phyloP scores from a whole-genome alignment of 2,113 vertebrate species.

The Phalacrocorax pelagicus region DNA sequence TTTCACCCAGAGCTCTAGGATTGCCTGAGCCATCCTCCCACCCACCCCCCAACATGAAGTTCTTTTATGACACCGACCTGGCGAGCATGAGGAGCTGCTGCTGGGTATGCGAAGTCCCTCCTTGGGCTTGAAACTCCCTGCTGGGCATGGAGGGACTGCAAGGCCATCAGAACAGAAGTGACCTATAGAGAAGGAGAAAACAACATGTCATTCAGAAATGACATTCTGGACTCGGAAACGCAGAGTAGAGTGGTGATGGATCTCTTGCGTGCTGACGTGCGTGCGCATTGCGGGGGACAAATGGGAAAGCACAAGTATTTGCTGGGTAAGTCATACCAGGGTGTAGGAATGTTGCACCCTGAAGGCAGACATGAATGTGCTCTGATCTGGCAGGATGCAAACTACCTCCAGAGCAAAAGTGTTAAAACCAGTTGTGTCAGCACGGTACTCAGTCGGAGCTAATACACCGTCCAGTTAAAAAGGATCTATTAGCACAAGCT shows the following conservation, averaged over 20 bases:
- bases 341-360: neutral
- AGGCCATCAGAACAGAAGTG: conserved; percentile 75
- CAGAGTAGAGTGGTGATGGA: neutral
- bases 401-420: neutral
- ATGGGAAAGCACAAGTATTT: neutral
- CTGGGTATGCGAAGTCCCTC: conserved; percentile 64
- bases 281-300: neutral
- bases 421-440: neutral
- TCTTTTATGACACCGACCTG: conserved; percentile 69
- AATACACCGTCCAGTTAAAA: neutral
- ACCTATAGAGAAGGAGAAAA: conserved; percentile 53
- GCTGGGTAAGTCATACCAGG: neutral
- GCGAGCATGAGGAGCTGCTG: conserved; percentile 72
- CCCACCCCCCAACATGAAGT: neutral
- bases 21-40: neutral
- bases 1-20: neutral
- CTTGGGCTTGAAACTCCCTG: conserved; percentile 76
- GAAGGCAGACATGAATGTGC: neutral
- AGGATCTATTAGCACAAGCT: neutral
- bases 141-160: conserved; percentile 69
- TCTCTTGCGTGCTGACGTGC: rapidly evolving
- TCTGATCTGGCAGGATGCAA: neutral
- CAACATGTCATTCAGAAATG: rapidly evolving
- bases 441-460: neutral
- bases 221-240: neutral